phyloP scores from a whole-genome alignment of 2,113 vertebrate species.

The Saimiri boliviensis region DNA sequence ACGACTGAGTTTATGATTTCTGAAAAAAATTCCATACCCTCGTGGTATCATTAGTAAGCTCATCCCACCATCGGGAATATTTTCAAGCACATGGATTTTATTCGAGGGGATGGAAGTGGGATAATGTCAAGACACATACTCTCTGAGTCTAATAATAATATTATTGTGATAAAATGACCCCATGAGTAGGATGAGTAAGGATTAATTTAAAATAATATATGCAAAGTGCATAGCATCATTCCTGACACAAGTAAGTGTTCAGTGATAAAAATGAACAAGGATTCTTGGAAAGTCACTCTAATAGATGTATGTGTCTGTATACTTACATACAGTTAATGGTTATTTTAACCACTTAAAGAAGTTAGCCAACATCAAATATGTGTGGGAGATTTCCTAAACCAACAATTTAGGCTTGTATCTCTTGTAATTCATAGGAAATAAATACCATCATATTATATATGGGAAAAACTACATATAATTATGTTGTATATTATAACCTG shows the following conservation, averaged over 20 bases:
- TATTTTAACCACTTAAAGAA: not conserved
- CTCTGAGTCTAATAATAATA: not conserved
- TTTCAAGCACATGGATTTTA: conserved; percentile 38
- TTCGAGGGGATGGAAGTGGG: not conserved
- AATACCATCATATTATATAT: not conserved
- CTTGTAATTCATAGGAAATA: conserved; percentile 18
- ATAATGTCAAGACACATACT: not conserved
- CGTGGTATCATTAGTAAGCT: not conserved
- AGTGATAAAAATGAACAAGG: not conserved
- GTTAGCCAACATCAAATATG: not conserved
- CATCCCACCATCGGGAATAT: not conserved
- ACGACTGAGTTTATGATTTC: not conserved
- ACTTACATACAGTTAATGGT: not conserved
- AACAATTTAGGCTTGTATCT: not conserved
- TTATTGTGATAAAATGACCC: not conserved
- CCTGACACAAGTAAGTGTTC: not conserved
- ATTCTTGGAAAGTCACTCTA: not conserved
- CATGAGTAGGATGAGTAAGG: not conserved
- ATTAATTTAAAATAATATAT: conserved; percentile 34
- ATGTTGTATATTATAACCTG: not conserved
- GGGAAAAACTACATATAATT: not conserved
- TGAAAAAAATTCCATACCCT: not conserved
- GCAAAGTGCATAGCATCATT: not conserved
- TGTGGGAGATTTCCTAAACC: not conserved
- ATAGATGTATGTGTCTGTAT: not conserved